Conservation (phyloP, 2,797 vertebrate species). For the Onychomys leucogaster region DNA sequence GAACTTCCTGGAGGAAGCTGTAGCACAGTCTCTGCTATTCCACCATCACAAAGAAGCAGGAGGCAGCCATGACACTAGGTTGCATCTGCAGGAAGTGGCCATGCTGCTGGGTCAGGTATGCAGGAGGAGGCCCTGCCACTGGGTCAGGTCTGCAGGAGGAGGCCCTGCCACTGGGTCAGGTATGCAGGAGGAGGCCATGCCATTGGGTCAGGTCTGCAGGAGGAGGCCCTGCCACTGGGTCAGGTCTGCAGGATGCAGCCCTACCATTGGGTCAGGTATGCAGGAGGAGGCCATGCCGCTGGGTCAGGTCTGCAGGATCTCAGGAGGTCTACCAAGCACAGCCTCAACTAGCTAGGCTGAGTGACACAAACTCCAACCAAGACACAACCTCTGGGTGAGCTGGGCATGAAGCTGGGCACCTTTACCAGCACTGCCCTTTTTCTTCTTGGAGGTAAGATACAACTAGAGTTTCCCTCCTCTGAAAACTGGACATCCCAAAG, state of each 20-base stretch:
- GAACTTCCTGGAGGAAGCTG: neutral
- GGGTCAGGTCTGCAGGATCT: neutral
- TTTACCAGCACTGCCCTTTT: neutral
- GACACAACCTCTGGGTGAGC: neutral
- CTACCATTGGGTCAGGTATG: neutral
- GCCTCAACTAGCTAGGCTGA: neutral
- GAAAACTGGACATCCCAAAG: neutral
- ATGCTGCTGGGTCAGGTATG: neutral
- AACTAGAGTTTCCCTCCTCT: neutral
- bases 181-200: neutral
- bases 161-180: no score
- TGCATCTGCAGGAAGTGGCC: neutral
- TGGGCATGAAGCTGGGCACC: neutral
- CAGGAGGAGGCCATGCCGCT: neutral
- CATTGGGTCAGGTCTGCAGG: neutral
- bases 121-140: no score
- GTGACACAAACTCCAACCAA: neutral
- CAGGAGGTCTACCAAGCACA: neutral
- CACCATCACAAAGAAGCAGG: neutral
- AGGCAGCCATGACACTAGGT: neutral
- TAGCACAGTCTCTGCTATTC: neutral
- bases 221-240: no score
- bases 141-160: no score
- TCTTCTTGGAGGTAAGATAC: neutral
- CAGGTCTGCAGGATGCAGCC: neutral